phyloP scores from a whole-genome alignment of 2,113 vertebrate genomes.

The Saimiri boliviensis region DNA sequence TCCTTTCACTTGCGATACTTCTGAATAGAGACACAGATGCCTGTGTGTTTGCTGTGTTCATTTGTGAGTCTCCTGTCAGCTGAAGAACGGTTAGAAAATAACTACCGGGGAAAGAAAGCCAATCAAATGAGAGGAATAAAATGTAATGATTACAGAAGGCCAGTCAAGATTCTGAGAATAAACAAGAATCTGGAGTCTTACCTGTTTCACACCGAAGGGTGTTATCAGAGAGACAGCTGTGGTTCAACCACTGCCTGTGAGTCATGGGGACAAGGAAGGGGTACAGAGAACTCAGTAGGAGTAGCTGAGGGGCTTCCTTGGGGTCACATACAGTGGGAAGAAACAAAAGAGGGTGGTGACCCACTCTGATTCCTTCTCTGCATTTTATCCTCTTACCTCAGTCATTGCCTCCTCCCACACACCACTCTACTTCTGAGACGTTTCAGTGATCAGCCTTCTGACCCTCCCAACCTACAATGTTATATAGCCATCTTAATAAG shows the following conservation, averaged over 20 bases:
- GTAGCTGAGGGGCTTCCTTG: background rate
- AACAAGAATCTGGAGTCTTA: background rate
- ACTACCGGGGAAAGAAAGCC: background rate
- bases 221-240: background rate
- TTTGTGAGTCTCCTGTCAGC: background rate
- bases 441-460: background rate
- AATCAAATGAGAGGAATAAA: background rate
- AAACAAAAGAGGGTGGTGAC: fast-evolving
- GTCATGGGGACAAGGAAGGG: background rate
- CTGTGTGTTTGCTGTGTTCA: background rate
- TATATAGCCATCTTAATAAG: background rate
- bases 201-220: background rate
- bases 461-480: background rate
- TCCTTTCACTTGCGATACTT: background rate
- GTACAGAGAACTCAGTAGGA: background rate
- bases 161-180: background rate
- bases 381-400: background rate
- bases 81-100: background rate
- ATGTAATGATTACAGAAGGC: background rate
- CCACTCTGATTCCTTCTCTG: background rate
- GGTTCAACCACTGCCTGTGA: too few relatives aligned
- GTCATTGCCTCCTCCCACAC: too few relatives aligned
- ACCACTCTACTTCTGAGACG: background rate
- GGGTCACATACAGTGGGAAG: background rate
- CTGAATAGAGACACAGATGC: background rate